phyloP scores from a whole-genome alignment of 2,113 vertebrate species.

The Crocuta crocuta region DNA sequence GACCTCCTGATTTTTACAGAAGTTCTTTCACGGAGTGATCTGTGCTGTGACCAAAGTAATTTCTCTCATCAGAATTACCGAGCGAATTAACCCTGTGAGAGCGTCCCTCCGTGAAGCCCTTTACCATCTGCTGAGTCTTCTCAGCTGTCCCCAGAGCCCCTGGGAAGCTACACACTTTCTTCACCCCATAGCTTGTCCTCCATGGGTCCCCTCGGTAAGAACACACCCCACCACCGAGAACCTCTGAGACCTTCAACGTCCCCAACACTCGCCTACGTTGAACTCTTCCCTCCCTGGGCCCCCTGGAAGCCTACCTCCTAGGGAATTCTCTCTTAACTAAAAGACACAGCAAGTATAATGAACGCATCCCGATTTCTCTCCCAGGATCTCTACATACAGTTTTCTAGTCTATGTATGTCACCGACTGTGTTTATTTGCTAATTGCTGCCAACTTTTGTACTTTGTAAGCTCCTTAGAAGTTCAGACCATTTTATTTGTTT shows the following conservation, averaged over 20 bases:
- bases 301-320: not conserved
- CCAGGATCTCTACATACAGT: not conserved
- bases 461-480: not conserved
- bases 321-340: not conserved
- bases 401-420: not conserved
- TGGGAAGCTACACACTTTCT: accelerated
- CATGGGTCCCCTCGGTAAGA: not conserved
- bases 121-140: not conserved
- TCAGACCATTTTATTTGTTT: not conserved
- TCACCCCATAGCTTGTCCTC: not conserved
- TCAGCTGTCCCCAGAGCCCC: not conserved
- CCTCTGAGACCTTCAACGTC: not conserved
- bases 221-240: not conserved
- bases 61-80: not conserved
- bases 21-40: not conserved
- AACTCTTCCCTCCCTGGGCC: not conserved
- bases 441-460: not conserved
- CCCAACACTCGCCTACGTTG: accelerated
- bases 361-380: not conserved
- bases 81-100: not conserved
- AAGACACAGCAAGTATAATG: not conserved
- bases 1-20: not conserved
- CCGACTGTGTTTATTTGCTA: not conserved
- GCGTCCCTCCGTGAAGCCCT: not conserved
- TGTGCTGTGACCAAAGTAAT: not conserved